A percentile compares a stretch with the other conserved stretches of the same genome.
These are phyloP conservation scores for Gambelia wislizenii DNA, from an alignment of 2,797 vertebrate species.

Conservation along the genomic window DNA sequence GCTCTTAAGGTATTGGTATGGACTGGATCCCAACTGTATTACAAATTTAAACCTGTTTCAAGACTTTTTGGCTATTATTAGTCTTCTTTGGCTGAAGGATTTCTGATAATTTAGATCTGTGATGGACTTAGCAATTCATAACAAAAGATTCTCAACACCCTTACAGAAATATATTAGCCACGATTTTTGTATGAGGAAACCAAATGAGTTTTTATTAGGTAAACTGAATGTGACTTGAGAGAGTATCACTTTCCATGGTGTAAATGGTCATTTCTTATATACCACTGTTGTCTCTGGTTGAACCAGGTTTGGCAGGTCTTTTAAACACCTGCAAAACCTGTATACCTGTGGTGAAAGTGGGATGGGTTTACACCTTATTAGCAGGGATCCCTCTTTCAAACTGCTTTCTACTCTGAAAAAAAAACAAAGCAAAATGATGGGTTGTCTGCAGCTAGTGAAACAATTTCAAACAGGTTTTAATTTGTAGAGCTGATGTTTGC, in stretches of 20 bases:
- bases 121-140: not conserved
- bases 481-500: conserved; percentile 25
- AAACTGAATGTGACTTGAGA: not conserved
- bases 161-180: not conserved
- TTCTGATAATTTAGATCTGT: not conserved
- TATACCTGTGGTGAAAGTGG: not conserved
- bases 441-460: conserved; percentile 3
- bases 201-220: not conserved
- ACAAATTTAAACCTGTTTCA: not conserved
- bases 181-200: not conserved
- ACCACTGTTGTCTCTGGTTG: not conserved
- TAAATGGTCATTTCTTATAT: not conserved
- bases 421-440: not conserved
- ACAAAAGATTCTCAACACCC: not conserved
- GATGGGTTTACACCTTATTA: not conserved
- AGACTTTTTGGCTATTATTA: not conserved
- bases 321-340: not conserved
- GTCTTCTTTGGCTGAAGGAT: not conserved
- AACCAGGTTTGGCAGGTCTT: no score
- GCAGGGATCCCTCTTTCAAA: not conserved
- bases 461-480: conserved; percentile 8
- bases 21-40: not conserved
- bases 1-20: not conserved
- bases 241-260: not conserved
- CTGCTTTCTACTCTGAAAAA: not conserved